A percentile compares a stretch with the other conserved stretches of the same genome.
These are phyloP conservation scores for Ceratoteleas bidentatus DNA, from an alignment of 1,140 invertebrate species.

Conservation along the genomic window DNA sequence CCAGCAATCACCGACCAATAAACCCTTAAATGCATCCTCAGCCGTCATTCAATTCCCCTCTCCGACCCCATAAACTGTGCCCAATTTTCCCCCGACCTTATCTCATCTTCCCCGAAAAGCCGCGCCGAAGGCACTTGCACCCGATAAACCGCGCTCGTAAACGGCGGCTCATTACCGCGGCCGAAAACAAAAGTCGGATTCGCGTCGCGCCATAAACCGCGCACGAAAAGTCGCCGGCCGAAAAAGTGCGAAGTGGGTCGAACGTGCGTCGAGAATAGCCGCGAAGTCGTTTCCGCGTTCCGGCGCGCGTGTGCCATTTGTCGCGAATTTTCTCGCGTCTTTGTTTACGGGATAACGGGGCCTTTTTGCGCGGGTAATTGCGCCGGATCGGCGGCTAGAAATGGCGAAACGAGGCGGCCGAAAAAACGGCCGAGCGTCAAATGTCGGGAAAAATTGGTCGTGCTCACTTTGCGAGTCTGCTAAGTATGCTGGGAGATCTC, in stretches of 20 bases:
- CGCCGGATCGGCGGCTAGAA: background rate
- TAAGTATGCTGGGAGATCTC: conserved; percentile 88
- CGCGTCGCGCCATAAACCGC: too few relatives aligned
- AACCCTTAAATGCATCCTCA: too few relatives aligned
- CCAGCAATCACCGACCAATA: too few relatives aligned
- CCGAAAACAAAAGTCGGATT: too few relatives aligned
- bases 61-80: too few relatives aligned
- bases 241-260: conserved; percentile 38
- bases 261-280: conserved; percentile 38
- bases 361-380: conserved; percentile 2
- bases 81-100: too few relatives aligned
- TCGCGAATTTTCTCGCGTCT: conserved; percentile 31
- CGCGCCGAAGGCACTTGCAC: too few relatives aligned
- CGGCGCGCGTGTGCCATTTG: conserved; percentile 28
- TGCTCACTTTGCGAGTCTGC: conserved; percentile 89
- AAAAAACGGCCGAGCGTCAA: conserved; percentile 67
- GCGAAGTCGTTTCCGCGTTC: conserved; percentile 42
- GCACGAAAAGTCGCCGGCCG: background rate
- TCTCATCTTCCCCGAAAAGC: too few relatives aligned
- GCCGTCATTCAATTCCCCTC: too few relatives aligned
- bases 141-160: too few relatives aligned
- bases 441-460: background rate
- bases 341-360: conserved; percentile 17
- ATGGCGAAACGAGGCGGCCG: background rate
- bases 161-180: too few relatives aligned